A percentile compares a stretch with the other conserved stretches of the same genome.
Evolutionary conservation across 1,140 invertebrate genomes (phyloP).

Genomic region (Diorhabda elongata): DNA sequence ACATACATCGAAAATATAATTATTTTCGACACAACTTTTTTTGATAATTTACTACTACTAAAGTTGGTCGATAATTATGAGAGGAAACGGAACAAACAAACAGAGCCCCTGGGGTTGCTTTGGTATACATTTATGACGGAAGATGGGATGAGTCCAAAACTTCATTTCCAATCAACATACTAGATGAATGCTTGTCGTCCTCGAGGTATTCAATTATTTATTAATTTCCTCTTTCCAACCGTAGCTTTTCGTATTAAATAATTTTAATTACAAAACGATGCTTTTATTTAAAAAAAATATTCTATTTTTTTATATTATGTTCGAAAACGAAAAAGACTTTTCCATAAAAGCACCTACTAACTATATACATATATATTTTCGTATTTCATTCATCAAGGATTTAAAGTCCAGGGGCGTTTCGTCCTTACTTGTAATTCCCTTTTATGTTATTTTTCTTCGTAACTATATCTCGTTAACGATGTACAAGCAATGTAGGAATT

Average conservation of each 20-base stretch:
- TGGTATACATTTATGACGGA: constrained; percentile 1
- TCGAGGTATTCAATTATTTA: constrained; percentile 26
- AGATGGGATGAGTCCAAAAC: neutral
- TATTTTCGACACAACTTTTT: no score
- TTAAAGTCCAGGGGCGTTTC: neutral
- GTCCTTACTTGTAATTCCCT: neutral
- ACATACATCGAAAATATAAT: no score
- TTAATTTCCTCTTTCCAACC: constrained; percentile 23
- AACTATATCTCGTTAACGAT: neutral
- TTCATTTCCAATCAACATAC: constrained; percentile 22
- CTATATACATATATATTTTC: neutral
- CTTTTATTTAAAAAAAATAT: no score
- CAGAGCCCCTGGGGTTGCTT: neutral
- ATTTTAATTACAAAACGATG: neutral
- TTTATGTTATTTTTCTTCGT: neutral
- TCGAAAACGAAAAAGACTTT: no score
- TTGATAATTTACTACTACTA: no score
- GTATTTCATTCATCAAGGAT: neutral
- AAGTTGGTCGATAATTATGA: neutral
- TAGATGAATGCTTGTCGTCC: constrained; percentile 22
- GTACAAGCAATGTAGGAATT: no score
- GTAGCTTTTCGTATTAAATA: neutral
- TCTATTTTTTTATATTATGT: no score
- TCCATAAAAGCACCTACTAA: neutral
- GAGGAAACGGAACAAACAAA: neutral